Evolutionary conservation across 1,140 invertebrate genomes (phyloP).

Genomic region (Drosophila melanogaster): DNA sequence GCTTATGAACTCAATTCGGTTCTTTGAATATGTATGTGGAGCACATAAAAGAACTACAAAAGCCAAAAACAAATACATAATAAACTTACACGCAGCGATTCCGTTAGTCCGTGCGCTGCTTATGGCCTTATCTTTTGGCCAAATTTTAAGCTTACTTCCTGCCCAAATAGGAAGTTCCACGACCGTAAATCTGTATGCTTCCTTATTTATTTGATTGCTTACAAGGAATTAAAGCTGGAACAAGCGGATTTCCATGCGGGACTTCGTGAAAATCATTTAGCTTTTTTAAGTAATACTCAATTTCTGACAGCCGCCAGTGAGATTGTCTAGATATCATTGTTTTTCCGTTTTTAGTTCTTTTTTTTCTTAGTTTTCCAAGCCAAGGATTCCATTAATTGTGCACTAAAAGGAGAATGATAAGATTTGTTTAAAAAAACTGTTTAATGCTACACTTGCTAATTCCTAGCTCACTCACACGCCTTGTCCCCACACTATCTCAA

Average conservation of each 20-base stretch:
- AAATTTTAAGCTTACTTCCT: conserved; percentile 1
- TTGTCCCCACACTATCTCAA: conserved; percentile 2
- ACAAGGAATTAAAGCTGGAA: neutral
- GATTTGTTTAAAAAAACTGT: neutral
- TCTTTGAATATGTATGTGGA: conserved; percentile 32
- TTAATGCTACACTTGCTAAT: conserved; percentile 25
- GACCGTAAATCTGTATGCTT: neutral
- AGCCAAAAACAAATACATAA: neutral
- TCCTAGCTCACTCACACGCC: conserved; percentile 24
- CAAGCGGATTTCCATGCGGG: neutral
- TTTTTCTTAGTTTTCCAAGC: neutral
- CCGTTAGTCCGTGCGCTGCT: conserved; percentile 5
- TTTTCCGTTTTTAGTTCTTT: too few species aligned
- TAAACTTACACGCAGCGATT: neutral
- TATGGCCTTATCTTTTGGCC: conserved; percentile 21
- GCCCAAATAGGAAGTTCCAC: neutral
- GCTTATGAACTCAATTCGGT: conserved; percentile 67
- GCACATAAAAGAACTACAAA: neutral
- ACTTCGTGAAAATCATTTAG: neutral
- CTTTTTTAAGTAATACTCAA: neutral
- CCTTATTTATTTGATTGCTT: neutral
- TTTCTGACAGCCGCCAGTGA: neutral
- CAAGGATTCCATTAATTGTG: neutral
- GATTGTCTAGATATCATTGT: neutral
- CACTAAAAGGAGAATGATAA: neutral